phyloP scores from a whole-genome alignment of 23 tunicate genomes.

The Aplidium turbinatum region DNA sequence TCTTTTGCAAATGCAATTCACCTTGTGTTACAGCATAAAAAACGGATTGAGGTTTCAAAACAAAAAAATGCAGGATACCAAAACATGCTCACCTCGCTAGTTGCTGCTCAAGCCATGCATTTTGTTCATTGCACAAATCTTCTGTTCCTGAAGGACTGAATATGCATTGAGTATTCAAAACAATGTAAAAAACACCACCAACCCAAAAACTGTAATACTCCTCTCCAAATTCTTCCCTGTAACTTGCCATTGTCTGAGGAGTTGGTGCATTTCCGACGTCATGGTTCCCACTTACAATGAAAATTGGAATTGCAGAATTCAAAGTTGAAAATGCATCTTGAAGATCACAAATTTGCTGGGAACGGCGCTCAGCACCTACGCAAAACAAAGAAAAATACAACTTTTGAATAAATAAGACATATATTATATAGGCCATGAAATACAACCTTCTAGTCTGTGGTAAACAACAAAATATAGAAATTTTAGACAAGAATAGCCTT shows the following conservation, averaged over 20 bases:
- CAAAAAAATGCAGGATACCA: no score
- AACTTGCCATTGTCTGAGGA: slow-evolving; percentile 29
- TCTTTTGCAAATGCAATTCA: no score
- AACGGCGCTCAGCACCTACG: slow-evolving; percentile 35
- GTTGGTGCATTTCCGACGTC: slow-evolving; percentile 83
- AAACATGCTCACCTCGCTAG: slow-evolving; percentile 59
- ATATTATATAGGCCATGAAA: no score
- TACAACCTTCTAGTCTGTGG: no score
- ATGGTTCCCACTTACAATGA: slow-evolving; percentile 82
- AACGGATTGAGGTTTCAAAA: no score
- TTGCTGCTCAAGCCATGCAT: slow-evolving; percentile 62
- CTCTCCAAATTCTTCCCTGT: slow-evolving; percentile 72
- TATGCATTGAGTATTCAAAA: slow-evolving; percentile 64
- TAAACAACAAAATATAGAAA: no score
- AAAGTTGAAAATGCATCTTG: slow-evolving; percentile 28
- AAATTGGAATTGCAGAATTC: slow-evolving; percentile 57
- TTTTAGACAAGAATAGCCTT: no score
- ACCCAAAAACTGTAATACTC: slow-evolving; percentile 76
- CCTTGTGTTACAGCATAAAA: no score
- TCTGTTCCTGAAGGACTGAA: slow-evolving; percentile 36
- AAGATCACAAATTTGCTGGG: slow-evolving; percentile 42
- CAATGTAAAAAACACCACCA: slow-evolving; percentile 83
- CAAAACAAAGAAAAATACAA: neutral
- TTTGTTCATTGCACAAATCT: slow-evolving; percentile 44
- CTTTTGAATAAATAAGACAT: no score